Conservation (phyloP, 2,113 vertebrate species). For the Lepisosteus oculatus region DNA sequence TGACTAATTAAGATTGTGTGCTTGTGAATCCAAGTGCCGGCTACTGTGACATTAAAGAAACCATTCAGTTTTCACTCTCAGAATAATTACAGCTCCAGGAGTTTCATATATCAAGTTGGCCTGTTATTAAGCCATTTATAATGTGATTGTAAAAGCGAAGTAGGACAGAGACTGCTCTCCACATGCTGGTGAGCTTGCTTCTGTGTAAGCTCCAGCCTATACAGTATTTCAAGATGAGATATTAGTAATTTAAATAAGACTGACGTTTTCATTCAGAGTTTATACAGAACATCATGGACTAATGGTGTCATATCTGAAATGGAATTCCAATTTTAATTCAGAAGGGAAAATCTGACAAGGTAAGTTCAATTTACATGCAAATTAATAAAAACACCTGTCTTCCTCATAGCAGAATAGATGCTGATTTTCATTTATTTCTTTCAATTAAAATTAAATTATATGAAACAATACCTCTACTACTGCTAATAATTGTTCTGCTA, state of each 20-base stretch:
- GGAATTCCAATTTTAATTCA: not conserved
- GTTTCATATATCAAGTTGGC: slow-evolving; percentile 40
- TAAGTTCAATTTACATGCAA: not conserved
- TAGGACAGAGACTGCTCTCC: slow-evolving; percentile 9
- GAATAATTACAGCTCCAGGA: slow-evolving; percentile 25
- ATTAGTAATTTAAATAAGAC: too few species aligned
- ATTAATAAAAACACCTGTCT: not conserved
- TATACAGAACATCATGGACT: not conserved
- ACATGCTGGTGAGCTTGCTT: not conserved
- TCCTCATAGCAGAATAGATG: too few species aligned
- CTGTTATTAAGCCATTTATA: slow-evolving; percentile 37
- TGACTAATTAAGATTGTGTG: slow-evolving; percentile 18
- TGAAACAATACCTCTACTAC: too few species aligned
- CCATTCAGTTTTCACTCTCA: slow-evolving; percentile 35
- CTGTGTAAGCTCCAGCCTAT: slow-evolving; percentile 1
- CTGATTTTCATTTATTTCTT: too few species aligned
- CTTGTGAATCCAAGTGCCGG: slow-evolving; percentile 24
- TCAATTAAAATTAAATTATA: too few species aligned
- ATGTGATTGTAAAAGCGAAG: not conserved
- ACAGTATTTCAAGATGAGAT: not conserved
- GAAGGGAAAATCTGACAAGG: not conserved
- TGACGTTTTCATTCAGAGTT: too few species aligned
- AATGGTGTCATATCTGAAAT: not conserved
- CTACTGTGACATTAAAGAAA: slow-evolving; percentile 33
- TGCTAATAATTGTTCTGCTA: too few species aligned